These are phyloP conservation scores for Sparus aurata DNA, from an alignment of 2,797 vertebrate species.

Conservation along the genomic window DNA sequence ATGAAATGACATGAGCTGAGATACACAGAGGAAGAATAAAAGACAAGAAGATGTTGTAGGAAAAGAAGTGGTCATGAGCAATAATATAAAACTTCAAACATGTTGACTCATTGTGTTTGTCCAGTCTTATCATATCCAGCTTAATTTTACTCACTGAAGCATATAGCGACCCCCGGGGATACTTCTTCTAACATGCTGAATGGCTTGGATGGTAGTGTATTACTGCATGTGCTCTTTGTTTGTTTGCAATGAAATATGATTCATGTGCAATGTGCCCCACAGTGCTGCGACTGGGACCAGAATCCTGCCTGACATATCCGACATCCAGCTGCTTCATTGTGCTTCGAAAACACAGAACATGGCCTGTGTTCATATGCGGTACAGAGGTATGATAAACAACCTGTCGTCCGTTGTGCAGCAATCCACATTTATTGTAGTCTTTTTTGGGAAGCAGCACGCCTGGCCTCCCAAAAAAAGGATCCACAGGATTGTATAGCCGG, in stretches of 20 bases:
- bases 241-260: conserved; percentile 49
- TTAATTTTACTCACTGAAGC: conserved; percentile 40
- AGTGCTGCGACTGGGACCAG: conserved; percentile 38
- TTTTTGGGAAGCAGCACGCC: conserved; percentile 55
- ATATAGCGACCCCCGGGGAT: conserved; percentile 12
- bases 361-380: conserved; percentile 20
- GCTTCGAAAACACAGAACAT: conserved; percentile 33
- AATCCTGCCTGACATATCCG: conserved; percentile 15
- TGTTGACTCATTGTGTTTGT: conserved; percentile 45
- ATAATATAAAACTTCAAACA: conserved; percentile 44
- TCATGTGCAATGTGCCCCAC: conserved; percentile 40
- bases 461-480: conserved; percentile 30
- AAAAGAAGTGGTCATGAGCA: conserved; percentile 35
- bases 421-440: conserved; percentile 60
- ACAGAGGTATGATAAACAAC: conserved; percentile 61
- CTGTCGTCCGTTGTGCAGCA: conserved; percentile 53
- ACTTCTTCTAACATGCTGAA: conserved; percentile 18
- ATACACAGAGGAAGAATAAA: conserved; percentile 47
- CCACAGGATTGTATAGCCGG: neutral
- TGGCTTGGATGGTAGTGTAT: conserved; percentile 7
- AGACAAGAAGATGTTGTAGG: conserved; percentile 30
- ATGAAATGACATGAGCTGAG: conserved; percentile 35
- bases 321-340: conserved; percentile 36
- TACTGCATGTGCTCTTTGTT: conserved; percentile 31
- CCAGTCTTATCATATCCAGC: conserved; percentile 49